Evolutionary conservation across 2,888 invertebrate genomes (phyloP).

Genomic region (Cantharis lateralis): DNA sequence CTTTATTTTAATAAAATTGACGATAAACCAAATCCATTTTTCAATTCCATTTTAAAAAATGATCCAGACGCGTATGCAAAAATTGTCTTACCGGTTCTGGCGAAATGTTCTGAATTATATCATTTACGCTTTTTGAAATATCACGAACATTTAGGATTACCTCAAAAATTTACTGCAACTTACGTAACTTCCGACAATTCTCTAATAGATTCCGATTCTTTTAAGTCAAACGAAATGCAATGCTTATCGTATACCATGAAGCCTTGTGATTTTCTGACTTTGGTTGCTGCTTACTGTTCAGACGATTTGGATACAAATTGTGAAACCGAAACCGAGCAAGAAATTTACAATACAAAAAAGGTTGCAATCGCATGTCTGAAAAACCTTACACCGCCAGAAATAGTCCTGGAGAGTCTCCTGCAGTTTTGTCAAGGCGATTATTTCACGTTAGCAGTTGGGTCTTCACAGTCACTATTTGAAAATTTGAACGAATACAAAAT

Average conservation of each 20-base stretch:
- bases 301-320: neutral
- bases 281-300: neutral
- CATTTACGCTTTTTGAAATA: neutral
- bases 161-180: neutral
- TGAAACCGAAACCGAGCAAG: neutral
- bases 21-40: neutral
- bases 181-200: neutral
- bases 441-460: conserved; percentile 10
- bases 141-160: neutral
- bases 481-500: conserved; percentile 15
- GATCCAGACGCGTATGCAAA: neutral
- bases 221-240: neutral
- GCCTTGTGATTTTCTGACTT: neutral
- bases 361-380: neutral
- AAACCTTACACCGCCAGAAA: conserved; percentile 6
- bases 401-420: conserved; percentile 6
- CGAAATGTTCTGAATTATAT: neutral
- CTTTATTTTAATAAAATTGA: neutral
- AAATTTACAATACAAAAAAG: conserved; percentile 1
- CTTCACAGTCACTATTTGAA: conserved; percentile 1
- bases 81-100: neutral
- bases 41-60: neutral
- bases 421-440: conserved; percentile 21
- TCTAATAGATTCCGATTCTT: neutral
- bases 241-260: conserved; percentile 4